phyloP scores from a whole-genome alignment of 2,113 vertebrate species.

The Brevimyrus niger region DNA sequence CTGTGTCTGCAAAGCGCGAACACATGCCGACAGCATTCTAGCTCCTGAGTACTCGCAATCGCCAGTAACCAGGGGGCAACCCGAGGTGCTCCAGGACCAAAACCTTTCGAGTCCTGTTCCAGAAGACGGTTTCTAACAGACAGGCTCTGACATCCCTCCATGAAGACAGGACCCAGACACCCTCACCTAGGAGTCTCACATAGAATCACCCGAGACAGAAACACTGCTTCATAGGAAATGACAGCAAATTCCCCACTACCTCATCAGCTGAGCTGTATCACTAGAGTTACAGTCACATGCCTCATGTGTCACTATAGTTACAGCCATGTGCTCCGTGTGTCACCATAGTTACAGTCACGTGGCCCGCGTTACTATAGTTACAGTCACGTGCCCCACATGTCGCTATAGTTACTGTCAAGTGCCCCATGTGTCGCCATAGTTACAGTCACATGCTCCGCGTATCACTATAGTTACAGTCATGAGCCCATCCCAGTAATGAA shows the following conservation, averaged over 20 bases:
- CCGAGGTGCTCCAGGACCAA: neutral
- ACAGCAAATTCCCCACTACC: neutral
- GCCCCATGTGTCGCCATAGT: neutral
- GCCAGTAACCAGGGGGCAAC: conserved; percentile 29
- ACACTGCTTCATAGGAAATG: neutral
- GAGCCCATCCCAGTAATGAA: neutral
- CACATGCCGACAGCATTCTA: neutral
- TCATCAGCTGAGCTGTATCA: neutral
- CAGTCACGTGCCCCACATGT: neutral
- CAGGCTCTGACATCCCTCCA: neutral
- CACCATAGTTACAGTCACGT: neutral
- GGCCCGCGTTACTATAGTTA: neutral
- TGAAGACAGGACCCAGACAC: neutral
- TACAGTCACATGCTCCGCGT: neutral
- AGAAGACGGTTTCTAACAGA: neutral
- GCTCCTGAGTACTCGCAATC: neutral
- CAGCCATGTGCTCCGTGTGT: neutral
- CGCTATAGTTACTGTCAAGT: neutral
- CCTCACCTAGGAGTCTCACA: neutral
- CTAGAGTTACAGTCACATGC: neutral
- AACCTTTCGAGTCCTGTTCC: neutral
- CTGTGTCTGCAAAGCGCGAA: neutral
- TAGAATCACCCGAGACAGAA: neutral
- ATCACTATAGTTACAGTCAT: neutral
- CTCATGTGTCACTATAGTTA: neutral